A percentile compares a stretch with the other conserved stretches of the same genome.
phyloP scores from a whole-genome alignment of 1,140 invertebrate genomes.

The Neodiprion virginianus region DNA sequence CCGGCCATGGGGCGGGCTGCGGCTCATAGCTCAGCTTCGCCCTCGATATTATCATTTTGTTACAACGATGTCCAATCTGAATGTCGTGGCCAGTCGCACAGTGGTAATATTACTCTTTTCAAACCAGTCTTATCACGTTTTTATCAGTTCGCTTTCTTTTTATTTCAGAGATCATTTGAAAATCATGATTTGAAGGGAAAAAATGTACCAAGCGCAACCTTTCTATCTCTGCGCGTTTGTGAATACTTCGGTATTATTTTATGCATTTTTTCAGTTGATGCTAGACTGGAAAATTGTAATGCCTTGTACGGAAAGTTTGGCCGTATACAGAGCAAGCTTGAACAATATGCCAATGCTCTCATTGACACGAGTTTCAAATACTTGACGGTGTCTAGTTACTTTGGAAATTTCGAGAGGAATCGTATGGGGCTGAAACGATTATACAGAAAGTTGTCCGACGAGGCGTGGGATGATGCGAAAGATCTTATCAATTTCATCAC shows the following conservation, averaged over 20 bases:
- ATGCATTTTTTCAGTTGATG: slow-evolving; percentile 35
- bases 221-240: no score
- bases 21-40: slow-evolving; percentile 39
- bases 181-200: background rate
- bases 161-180: background rate
- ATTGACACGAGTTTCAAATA: slow-evolving; percentile 77
- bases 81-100: slow-evolving; percentile 55
- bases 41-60: slow-evolving; percentile 54
- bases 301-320: slow-evolving; percentile 70
- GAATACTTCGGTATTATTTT: no score
- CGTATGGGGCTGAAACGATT: slow-evolving; percentile 78
- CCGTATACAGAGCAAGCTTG: slow-evolving; percentile 54
- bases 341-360: slow-evolving; percentile 70
- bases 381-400: slow-evolving; percentile 76
- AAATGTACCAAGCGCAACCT: no score
- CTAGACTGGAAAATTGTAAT: slow-evolving; percentile 66
- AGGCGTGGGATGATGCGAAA: slow-evolving; percentile 76
- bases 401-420: slow-evolving; percentile 78
- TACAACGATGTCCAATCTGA: slow-evolving; percentile 67
- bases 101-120: slow-evolving; percentile 38
- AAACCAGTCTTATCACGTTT: no score
- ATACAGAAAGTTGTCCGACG: slow-evolving; percentile 76
- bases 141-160: no score
- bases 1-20: no score
- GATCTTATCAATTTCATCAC: slow-evolving; percentile 78